Evolutionary conservation across 2,113 vertebrate species (phyloP), one percentile per base, ranked within the genome.

Genomic region (Phaetusa simplex): DNA sequence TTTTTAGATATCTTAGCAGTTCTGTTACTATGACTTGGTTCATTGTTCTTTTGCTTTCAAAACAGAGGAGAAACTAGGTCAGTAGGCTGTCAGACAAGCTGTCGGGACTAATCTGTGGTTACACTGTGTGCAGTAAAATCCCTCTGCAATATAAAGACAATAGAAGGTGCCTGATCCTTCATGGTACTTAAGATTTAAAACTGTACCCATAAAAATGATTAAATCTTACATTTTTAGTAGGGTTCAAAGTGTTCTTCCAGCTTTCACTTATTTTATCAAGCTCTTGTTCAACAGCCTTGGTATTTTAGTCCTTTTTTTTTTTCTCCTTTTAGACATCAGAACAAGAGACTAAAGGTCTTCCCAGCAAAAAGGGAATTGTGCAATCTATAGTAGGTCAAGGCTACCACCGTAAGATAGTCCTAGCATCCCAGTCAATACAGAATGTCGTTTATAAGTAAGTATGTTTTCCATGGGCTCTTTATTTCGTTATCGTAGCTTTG

Each of bases 311-410:
- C 3, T 43, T 14, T 55, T 66, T 29, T 59, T 36, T 62, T 83
- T 69, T 53, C 84, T 95, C 73, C 79, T 95, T 97, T 23, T 91
- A 99, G 99, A 99, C 98, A 55, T 99, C 98, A 12, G 99, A 99
- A 95, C 99, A 99, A 97, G 99, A 99, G 97, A 99, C 98, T 89
- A 99, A 99, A 98, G 99, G 99, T 83, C 98, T 99, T 94, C 99
- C 99, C 62, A 99, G 99, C 98, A 99, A 99, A 97, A 99, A 99
- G 93, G 99, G 99, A 47, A 99, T 99, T n/a, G 99, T 99, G 81
- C 99, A 99, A 95, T 99, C 99, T 82, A 98, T 99, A 81, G 99
- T 99, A 49, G 99, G 99, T 42, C 99, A 99, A 98, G 99, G 99
- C 36, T 99, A 99, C 97, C 99, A 99, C 95, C 99, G 99, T 77